phyloP scores from a whole-genome alignment of 2,888 invertebrate genomes.

The Drymonia ruficornis region DNA sequence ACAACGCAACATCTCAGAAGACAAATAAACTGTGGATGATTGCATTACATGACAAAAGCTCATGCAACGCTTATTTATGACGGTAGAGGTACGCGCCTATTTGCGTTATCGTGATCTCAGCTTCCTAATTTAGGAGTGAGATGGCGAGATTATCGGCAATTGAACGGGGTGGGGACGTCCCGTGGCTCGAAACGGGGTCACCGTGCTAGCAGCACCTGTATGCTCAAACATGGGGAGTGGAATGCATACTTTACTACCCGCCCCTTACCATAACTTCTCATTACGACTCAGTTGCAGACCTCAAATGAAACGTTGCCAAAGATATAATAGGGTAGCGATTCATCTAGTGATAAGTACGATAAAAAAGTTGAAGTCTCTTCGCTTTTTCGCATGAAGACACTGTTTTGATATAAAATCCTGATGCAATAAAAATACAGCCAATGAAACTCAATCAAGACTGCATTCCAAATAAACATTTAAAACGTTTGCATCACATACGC shows the following conservation, averaged over 20 bases:
- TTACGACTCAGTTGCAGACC: too few relatives aligned
- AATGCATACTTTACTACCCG: not conserved
- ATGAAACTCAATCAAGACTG: too few relatives aligned
- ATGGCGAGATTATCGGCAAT: constrained; percentile 66
- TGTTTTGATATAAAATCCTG: too few relatives aligned
- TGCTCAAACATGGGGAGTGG: constrained; percentile 27
- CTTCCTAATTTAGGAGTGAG: constrained; percentile 67
- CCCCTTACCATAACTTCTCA: too few relatives aligned
- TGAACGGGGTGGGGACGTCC: constrained; percentile 53
- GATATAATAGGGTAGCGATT: too few relatives aligned
- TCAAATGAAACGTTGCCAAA: too few relatives aligned
- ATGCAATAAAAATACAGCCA: too few relatives aligned
- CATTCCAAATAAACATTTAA: not conserved
- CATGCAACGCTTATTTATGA: constrained; percentile 34
- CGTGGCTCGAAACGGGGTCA: constrained; percentile 64
- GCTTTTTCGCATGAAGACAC: too few relatives aligned
- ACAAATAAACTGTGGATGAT: constrained; percentile 4
- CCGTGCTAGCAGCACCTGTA: constrained; percentile 63
- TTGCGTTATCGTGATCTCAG: constrained; percentile 58
- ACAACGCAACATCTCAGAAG: constrained; percentile 6
- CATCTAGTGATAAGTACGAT: not conserved
- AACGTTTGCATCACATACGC: not conserved
- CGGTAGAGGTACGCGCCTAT: constrained; percentile 25
- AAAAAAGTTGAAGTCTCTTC: not conserved
- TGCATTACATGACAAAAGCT: constrained; percentile 32